Evolutionary conservation across 2,888 invertebrate genomes (phyloP).

Genomic region (Blastobasis adustella): DNA sequence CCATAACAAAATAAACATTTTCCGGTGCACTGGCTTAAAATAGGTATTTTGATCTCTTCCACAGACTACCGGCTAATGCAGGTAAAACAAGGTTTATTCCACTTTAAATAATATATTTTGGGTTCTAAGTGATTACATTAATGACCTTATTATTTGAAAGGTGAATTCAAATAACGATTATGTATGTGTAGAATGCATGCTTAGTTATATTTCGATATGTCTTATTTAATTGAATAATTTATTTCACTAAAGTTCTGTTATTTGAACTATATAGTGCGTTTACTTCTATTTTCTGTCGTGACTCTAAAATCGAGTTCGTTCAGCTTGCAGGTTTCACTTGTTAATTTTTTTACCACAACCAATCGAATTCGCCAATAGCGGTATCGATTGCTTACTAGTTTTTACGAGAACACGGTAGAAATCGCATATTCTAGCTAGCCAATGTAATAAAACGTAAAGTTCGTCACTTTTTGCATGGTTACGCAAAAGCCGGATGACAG

Average conservation of each 20-base stretch:
- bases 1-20: conserved; percentile 37
- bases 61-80: too few species aligned
- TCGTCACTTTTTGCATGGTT: conserved; percentile 1
- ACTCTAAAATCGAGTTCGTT: conserved; percentile 37
- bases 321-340: conserved; percentile 32
- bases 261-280: conserved; percentile 18
- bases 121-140: too few species aligned
- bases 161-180: too few species aligned
- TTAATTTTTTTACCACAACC: conserved; percentile 25
- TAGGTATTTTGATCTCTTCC: conserved; percentile 8
- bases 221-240: conserved; percentile 7
- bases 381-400: conserved; percentile 10
- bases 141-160: too few species aligned
- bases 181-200: too few species aligned
- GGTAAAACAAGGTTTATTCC: too few species aligned
- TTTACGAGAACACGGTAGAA: conserved; percentile 5
- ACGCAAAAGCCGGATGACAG: conserved; percentile 5
- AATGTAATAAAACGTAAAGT: conserved; percentile 2
- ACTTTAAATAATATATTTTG: too few species aligned
- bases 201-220: too few species aligned
- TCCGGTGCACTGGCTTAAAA: conserved; percentile 41
- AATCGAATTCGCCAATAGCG: conserved; percentile 11
- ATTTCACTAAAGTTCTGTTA: conserved; percentile 24
- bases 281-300: conserved; percentile 19
- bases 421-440: conserved; percentile 1